Conservation (phyloP, 2,888 invertebrate species). For the Hydriomena furcata region DNA sequence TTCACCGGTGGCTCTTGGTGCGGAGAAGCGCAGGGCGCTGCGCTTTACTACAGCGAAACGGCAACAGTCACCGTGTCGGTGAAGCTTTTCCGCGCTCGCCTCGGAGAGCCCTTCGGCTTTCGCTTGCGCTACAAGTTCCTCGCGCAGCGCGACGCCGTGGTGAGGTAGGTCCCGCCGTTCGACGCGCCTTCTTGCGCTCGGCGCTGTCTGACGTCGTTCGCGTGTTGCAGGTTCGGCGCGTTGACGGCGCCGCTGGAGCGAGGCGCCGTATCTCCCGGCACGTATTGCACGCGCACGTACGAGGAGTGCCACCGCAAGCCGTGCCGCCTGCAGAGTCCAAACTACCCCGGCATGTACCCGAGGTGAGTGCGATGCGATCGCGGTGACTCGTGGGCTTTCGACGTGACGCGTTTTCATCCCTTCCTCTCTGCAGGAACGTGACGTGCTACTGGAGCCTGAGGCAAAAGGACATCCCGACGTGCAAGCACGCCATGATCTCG, state of each 20-base stretch:
- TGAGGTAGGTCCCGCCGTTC: constrained; percentile 72
- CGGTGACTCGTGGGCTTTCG: background rate
- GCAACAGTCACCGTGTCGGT: constrained; percentile 94
- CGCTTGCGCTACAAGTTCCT: constrained; percentile 92
- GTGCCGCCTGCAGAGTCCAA: constrained; percentile 94
- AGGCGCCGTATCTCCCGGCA: constrained; percentile 92
- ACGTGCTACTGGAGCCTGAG: constrained; percentile 95
- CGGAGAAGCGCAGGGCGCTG: constrained; percentile 90
- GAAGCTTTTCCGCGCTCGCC: constrained; percentile 88
- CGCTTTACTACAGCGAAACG: constrained; percentile 95
- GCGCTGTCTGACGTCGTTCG: background rate
- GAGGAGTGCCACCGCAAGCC: constrained; percentile 93
- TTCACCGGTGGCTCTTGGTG: constrained; percentile 96
- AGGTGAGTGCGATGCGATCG: constrained; percentile 45
- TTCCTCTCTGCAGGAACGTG: constrained; percentile 86
- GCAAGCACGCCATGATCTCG: constrained; percentile 95
- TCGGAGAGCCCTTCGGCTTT: constrained; percentile 91
- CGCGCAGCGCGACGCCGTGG: constrained; percentile 90
- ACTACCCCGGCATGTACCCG: constrained; percentile 94
- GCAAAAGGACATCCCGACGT: constrained; percentile 93
- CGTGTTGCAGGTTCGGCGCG: constrained; percentile 85
- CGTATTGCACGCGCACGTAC: constrained; percentile 92
- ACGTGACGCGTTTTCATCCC: background rate
- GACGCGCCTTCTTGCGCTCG: background rate
- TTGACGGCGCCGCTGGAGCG: constrained; percentile 90